Evolutionary conservation across 2,113 vertebrate genomes (phyloP).

Genomic region (Hippoglossus stenolepis): DNA sequence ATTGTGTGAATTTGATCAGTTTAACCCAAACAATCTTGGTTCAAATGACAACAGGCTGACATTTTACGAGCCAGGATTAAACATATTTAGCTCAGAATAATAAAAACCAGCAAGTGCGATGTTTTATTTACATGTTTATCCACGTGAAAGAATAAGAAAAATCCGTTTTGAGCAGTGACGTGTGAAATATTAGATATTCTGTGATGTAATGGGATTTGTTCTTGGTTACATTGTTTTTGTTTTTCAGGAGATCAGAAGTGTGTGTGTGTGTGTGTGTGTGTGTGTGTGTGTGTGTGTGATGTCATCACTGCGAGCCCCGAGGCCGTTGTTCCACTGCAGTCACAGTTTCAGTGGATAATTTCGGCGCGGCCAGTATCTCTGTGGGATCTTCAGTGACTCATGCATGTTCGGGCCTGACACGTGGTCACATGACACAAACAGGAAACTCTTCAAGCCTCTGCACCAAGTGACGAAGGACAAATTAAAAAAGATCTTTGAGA

Average conservation of each 20-base stretch:
- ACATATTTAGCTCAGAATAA: too few species aligned
- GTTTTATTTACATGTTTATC: too few species aligned
- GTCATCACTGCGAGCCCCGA: conserved; percentile 23
- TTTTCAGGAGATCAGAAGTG: background rate
- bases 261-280: conserved; percentile 8
- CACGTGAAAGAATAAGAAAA: background rate
- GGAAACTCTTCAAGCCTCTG: background rate
- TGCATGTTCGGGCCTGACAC: background rate
- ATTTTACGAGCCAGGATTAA: too few species aligned
- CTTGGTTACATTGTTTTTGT: background rate
- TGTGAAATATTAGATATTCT: background rate
- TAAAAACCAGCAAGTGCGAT: too few species aligned
- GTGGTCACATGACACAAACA: conserved; percentile 50
- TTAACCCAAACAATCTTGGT: too few species aligned
- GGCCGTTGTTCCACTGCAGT: conserved; percentile 34
- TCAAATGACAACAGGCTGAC: too few species aligned
- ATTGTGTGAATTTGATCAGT: too few species aligned
- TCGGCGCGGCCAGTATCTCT: background rate
- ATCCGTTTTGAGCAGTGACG: background rate
- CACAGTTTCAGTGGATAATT: conserved; percentile 69
- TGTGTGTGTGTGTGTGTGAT: conserved; percentile 19
- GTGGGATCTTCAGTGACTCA: conserved; percentile 34
- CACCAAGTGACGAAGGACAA: background rate
- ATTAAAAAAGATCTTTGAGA: background rate
- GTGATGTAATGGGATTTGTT: background rate